Conservation (phyloP, 2,888 invertebrate species). For the Xanthostigma xanthostigma region DNA sequence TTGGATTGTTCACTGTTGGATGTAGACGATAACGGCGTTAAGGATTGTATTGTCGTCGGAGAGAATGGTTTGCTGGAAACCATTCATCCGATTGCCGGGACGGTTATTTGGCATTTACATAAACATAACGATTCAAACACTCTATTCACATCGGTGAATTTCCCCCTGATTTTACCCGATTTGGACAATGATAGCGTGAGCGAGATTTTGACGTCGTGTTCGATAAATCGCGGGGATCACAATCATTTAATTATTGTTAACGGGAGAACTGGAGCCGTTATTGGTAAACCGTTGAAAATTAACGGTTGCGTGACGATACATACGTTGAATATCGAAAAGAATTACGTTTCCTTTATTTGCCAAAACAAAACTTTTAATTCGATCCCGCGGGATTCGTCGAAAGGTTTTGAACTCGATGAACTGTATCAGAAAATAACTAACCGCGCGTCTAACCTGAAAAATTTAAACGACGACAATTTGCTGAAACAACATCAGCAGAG, state of each 20-base stretch:
- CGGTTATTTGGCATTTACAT: conserved; percentile 42
- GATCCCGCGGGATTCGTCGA: no score
- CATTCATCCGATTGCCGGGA: conserved; percentile 44
- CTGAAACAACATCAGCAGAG: conserved; percentile 36
- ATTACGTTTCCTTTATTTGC: conserved; percentile 39
- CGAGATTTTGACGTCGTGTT: conserved; percentile 49
- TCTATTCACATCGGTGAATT: conserved; percentile 43
- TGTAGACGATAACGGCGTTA: conserved; percentile 51
- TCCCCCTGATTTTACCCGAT: conserved; percentile 58
- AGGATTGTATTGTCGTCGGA: conserved; percentile 62
- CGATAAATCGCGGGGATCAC: conserved; percentile 34
- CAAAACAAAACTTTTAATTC: conserved; percentile 34
- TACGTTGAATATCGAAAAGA: conserved; percentile 37
- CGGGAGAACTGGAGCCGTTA: conserved; percentile 50
- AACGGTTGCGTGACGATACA: conserved; percentile 42
- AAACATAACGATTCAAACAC: conserved; percentile 35
- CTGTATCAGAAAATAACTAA: conserved; percentile 29
- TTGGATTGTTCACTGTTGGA: conserved; percentile 62
- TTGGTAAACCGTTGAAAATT: conserved; percentile 44
- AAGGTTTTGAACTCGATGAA: conserved; percentile 28
- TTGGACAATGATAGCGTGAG: conserved; percentile 53
- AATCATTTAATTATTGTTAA: conserved; percentile 53
- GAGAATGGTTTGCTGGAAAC: conserved; percentile 47
- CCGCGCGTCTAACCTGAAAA: conserved; percentile 19
- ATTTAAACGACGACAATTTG: conserved; percentile 26